phyloP scores from a whole-genome alignment of 2,797 vertebrate species.

The Cyclura pinguis region DNA sequence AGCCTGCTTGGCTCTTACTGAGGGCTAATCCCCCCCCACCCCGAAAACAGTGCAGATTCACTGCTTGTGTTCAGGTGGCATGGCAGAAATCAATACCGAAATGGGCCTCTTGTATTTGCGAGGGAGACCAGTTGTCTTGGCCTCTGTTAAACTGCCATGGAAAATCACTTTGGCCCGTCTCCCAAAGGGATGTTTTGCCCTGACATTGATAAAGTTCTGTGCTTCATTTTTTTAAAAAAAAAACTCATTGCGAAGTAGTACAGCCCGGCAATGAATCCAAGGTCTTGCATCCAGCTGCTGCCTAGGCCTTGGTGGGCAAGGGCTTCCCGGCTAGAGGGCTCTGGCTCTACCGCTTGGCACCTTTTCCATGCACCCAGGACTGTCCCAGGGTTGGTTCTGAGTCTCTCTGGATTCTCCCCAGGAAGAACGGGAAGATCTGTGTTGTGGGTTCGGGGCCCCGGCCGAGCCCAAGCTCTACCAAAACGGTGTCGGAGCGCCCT shows the following conservation, averaged over 20 bases:
- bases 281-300: background rate
- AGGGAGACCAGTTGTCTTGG: background rate
- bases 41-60: rapidly evolving
- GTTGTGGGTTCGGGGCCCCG: no score
- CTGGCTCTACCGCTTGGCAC: background rate
- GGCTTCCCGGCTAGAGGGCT: background rate
- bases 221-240: background rate
- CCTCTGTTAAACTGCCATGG: background rate
- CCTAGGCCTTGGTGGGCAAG: background rate
- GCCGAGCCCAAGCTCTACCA: no score
- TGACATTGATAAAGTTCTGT: conserved; percentile 10
- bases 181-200: background rate
- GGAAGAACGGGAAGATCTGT: no score
- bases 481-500: no score
- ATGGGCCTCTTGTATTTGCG: background rate
- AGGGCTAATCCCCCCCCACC: background rate
- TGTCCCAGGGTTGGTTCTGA: no score
- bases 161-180: conserved; percentile 22
- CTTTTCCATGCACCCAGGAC: no score
- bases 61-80: rapidly evolving
- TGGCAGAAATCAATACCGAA: conserved; percentile 6
- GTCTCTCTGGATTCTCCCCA: no score
- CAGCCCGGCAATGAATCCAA: background rate
- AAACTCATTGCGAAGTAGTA: background rate
- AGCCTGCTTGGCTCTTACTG: no score